Evolutionary conservation across 2,797 vertebrate species (phyloP), one percentile per base, ranked within the genome.

Genomic region (Remorina albescens): DNA sequence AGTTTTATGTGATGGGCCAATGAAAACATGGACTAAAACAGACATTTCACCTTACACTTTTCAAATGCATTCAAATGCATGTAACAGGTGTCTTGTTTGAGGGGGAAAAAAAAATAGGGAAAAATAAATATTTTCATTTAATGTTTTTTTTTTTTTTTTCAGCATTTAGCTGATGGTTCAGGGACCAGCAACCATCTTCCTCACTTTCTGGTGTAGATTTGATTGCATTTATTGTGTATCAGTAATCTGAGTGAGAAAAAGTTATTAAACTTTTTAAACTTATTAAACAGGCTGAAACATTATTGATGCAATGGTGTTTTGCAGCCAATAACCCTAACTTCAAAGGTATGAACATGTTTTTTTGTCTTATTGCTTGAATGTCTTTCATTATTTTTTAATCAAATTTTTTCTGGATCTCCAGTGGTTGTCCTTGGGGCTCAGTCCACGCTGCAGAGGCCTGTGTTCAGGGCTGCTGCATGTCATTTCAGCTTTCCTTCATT

Each of bases 21-120:
- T 30, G 58, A 61, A 41, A 32, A 61, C 41, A n/a, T 54, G 49
- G 36, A n/a, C 23, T 26, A 23, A 28, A 65, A 64, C 51, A 44
- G 15, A 34, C n/a, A 49, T 49, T 51, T 51, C 47, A 50, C 61
- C 34, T 39, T 51, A 11, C 3, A 36, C 57, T 32, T 25, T 32
- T 47, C 28, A 32, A 16, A 19, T 13, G 30, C 41, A 47, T 61
- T 30, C 26, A 46, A 46, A 61, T 44, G 41, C 15, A 19, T 44
- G 32, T 15, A 2, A 34, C 21, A 39, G 47, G 62, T 51, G 23
- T 64, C 23, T 39, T 56, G 34, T 44, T 46, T 67, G 7, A 36
- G 19, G 21, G 21, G 28, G 19, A 4, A 57, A 9, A 21, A 46
- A 46, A 46, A 59, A 42, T 10, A 3, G 30, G 30, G 6, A 30